These are phyloP conservation scores for Astur gentilis DNA, from an alignment of 2,113 vertebrate genomes.

Conservation along the genomic window DNA sequence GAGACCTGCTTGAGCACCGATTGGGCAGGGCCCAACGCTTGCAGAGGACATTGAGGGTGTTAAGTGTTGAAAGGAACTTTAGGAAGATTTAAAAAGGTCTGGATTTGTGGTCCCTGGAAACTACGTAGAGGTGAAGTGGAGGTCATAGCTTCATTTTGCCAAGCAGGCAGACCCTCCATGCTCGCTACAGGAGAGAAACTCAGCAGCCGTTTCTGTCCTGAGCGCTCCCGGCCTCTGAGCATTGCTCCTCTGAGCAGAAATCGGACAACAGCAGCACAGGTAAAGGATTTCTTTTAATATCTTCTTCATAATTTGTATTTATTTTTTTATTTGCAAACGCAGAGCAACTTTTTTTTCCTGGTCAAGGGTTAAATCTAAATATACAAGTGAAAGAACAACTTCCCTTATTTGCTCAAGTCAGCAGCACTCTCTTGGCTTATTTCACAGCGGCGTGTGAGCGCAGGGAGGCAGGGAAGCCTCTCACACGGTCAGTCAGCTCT, in stretches of 20 bases:
- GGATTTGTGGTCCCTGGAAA: neutral
- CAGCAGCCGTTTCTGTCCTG: neutral
- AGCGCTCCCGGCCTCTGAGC: neutral
- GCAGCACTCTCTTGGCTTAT: neutral
- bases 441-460: neutral
- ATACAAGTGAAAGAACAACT: slow-evolving; percentile 8
- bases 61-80: neutral
- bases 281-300: neutral
- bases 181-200: neutral
- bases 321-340: neutral
- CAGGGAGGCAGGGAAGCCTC: neutral
- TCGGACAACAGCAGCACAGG: neutral
- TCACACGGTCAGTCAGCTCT: rapidly evolving
- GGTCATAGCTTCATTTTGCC: neutral
- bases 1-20: neutral
- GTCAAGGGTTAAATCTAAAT: slow-evolving; percentile 21
- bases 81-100: neutral
- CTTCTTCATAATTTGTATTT: neutral
- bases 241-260: neutral
- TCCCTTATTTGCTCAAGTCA: slow-evolving; percentile 8
- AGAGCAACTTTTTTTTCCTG: neutral
- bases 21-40: rapidly evolving
- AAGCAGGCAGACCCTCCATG: rapidly evolving
- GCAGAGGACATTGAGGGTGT: neutral
- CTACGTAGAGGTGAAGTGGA: neutral